Evolutionary conservation across 1,140 invertebrate species (phyloP).

Genomic region (Tetraneura akinire): DNA sequence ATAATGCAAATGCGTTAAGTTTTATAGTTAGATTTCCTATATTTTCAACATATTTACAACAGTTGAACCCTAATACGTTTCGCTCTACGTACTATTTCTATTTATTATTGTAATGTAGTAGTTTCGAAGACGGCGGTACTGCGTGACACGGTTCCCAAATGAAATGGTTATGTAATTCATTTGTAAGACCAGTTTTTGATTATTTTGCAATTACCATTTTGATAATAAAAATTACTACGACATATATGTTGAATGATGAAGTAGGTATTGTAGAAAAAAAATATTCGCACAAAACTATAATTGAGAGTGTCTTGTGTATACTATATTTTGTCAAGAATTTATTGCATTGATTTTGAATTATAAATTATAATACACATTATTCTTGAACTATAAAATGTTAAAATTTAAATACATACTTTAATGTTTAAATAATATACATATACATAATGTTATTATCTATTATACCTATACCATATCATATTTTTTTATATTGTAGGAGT

Average conservation of each 20-base stretch:
- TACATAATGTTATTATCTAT: too few relatives aligned
- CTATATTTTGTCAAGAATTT: too few relatives aligned
- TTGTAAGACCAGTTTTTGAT: constrained; percentile 19
- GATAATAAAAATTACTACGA: constrained; percentile 13
- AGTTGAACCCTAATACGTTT: background rate
- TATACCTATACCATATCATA: too few relatives aligned
- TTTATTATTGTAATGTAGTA: background rate
- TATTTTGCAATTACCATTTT: constrained; percentile 39
- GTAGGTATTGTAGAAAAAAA: background rate
- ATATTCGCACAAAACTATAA: background rate
- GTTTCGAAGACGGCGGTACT: background rate
- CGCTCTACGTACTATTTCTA: background rate
- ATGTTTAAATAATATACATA: too few relatives aligned
- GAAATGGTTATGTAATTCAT: constrained; percentile 8
- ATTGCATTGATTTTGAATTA: too few relatives aligned
- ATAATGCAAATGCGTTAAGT: background rate
- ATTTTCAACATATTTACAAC: constrained; percentile 21
- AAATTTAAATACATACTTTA: too few relatives aligned
- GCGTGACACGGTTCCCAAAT: constrained; percentile 38
- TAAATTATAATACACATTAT: too few relatives aligned
- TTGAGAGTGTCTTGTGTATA: too few relatives aligned
- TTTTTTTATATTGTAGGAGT: too few relatives aligned
- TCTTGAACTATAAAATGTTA: too few relatives aligned
- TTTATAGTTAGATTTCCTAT: background rate
- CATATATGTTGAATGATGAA: background rate